Evolutionary conservation across 2,888 invertebrate species (phyloP).

Genomic region (Heliconius sara): DNA sequence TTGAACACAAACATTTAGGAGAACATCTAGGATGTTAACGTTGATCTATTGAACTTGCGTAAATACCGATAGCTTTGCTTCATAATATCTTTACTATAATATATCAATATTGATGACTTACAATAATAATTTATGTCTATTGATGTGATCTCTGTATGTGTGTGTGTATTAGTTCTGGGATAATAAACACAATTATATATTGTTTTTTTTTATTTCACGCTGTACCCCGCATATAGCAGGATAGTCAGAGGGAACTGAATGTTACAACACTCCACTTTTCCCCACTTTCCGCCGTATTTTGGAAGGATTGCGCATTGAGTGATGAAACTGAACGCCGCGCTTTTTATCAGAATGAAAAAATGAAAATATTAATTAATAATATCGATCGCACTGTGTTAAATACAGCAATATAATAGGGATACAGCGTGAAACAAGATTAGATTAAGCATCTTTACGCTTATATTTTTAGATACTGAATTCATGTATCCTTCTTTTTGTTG

Average conservation of each 20-base stretch:
- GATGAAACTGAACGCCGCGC: too few species aligned
- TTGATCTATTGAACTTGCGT: slow-evolving; percentile 4
- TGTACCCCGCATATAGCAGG: too few species aligned
- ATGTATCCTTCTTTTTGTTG: slow-evolving; percentile 60
- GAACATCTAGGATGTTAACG: not conserved
- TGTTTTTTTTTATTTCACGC: not conserved
- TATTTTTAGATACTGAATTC: not conserved
- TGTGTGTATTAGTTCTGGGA: not conserved
- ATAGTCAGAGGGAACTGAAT: too few species aligned
- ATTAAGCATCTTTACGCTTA: too few species aligned
- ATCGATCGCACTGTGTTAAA: too few species aligned
- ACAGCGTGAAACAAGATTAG: too few species aligned
- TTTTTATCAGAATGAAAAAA: too few species aligned
- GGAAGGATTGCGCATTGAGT: too few species aligned
- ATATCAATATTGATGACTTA: not conserved
- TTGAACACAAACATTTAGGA: not conserved
- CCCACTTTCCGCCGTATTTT: too few species aligned
- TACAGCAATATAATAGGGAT: too few species aligned
- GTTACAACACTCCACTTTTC: too few species aligned
- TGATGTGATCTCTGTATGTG: not conserved
- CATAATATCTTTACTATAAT: not conserved
- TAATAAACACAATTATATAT: not conserved
- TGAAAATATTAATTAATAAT: too few species aligned
- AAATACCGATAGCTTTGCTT: not conserved
- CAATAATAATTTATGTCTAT: not conserved